A percentile compares a stretch with the other conserved stretches of the same genome.
Conservation (phyloP, 2,113 vertebrate species). For the Urocitellus parryii region DNA sequence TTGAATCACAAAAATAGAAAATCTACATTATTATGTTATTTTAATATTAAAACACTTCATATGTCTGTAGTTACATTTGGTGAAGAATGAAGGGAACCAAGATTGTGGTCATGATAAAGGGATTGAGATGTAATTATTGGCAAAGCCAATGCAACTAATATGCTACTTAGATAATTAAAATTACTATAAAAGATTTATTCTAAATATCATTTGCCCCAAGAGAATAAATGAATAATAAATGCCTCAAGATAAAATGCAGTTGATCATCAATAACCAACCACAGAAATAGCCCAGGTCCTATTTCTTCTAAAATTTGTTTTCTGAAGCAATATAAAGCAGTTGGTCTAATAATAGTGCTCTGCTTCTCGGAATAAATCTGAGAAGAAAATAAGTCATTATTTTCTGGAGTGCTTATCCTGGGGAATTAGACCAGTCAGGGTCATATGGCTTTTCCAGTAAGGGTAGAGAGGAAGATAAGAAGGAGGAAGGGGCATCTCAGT, state of each 20-base stretch:
- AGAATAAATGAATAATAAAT: conserved; percentile 11
- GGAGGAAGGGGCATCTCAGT: background rate
- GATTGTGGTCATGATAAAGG: background rate
- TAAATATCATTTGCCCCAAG: background rate
- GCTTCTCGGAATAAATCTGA: background rate
- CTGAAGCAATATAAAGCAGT: background rate
- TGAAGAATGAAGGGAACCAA: background rate
- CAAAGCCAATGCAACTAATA: background rate
- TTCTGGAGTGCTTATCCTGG: background rate
- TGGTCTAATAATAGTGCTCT: background rate
- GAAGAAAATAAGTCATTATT: background rate
- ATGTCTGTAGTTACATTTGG: background rate
- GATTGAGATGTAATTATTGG: background rate
- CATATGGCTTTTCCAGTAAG: background rate
- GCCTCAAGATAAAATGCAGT: background rate
- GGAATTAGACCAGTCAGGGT: background rate
- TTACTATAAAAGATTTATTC: background rate
- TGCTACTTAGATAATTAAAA: background rate
- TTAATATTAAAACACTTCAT: background rate
- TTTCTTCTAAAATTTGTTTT: background rate
- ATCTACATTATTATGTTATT: too few species aligned
- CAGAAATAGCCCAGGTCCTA: background rate
- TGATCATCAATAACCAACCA: background rate
- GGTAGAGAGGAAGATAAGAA: fast-evolving
- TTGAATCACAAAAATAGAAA: too few species aligned